These are phyloP conservation scores for Diogma glabrata DNA, from an alignment of 2,888 invertebrate species.

Conservation along the genomic window DNA sequence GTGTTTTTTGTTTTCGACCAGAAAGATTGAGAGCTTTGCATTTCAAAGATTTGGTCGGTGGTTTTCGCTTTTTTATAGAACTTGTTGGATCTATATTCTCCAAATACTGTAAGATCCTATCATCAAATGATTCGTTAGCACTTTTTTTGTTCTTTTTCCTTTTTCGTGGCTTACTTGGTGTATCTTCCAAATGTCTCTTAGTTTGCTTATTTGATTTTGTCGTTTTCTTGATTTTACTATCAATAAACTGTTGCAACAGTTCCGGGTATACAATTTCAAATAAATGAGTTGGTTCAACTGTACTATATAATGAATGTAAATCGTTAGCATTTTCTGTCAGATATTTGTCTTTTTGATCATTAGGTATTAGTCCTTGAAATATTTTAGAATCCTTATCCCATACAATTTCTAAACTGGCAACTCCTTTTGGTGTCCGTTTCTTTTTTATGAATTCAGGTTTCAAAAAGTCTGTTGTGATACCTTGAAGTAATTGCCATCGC, in stretches of 20 bases:
- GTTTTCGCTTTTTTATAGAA: too few species aligned
- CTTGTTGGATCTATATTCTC: too few species aligned
- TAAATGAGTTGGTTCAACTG: conserved; percentile 55
- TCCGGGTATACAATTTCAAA: conserved; percentile 51
- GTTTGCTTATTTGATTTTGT: too few species aligned
- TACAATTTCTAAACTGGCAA: conserved; percentile 58
- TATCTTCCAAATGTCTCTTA: too few species aligned
- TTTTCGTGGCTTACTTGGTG: too few species aligned
- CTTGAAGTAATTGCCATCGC: conserved; percentile 58
- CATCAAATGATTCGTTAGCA: too few species aligned
- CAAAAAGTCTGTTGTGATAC: conserved; percentile 27
- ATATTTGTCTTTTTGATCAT: conserved; percentile 40
- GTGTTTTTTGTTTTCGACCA: too few species aligned
- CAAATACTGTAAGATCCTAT: too few species aligned
- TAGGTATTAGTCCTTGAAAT: conserved; percentile 48
- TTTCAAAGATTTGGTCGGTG: too few species aligned
- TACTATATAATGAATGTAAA: conserved; percentile 44
- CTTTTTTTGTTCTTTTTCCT: too few species aligned
- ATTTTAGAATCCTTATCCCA: conserved; percentile 50
- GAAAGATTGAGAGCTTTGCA: too few species aligned
- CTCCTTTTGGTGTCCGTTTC: conserved; percentile 44
- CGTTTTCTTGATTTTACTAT: conserved; percentile 40
- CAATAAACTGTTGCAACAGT: conserved; percentile 46
- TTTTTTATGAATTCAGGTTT: conserved; percentile 44
- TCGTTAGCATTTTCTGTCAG: conserved; percentile 39